Evolutionary conservation across 2,797 vertebrate genomes (phyloP), one percentile per base, ranked within the genome.

Genomic region (Cephalopachus bancanus): DNA sequence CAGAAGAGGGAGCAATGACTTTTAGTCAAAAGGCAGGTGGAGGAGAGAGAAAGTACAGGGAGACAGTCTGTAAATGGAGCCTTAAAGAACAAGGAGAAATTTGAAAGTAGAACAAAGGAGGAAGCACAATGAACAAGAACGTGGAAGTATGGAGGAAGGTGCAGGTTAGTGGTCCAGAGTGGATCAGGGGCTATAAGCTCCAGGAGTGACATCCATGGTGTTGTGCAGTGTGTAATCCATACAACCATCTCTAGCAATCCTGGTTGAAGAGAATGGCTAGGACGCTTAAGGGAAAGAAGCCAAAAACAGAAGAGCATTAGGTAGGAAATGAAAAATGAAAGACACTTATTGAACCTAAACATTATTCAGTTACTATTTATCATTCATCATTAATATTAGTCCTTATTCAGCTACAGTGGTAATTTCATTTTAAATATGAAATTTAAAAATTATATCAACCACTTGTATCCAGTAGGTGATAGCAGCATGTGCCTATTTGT

Each of bases 391-490:
- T 44, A 44, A 44, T 44, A 44, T 44, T 44, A 44, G 44, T 44
- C 44, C 44, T 44, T 44, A 44, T 44, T 44, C 80, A 69, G 28
- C 57, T 67, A 59, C 0, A 78, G 30, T 5, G 19, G 62, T 37
- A 86, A 37, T 91, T 71, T 79, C 44, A 44, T 44, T 81, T 93
- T 96, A 53, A 88, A 49, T 26, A 71, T 62, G 62, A 95, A 57
- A 53, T 81, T 76, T 78, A 26, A 79, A 69, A 59, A 80, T 55
- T 30, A 69, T 12, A 78, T 17, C 12, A 87, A 60, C 26, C 19
- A 5, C 62, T 86, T 90, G 15, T 81, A 59, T 14, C 89, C 60
- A 33, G 0, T 49, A 60, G 91, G 79, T 33, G 76, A 83, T 5
- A 76, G 24, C 24, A 60, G 22, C 51, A 91, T 28, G 6, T 75